These are phyloP conservation scores for Struthio camelus DNA, from an alignment of 2,113 vertebrate species.

Conservation along the genomic window DNA sequence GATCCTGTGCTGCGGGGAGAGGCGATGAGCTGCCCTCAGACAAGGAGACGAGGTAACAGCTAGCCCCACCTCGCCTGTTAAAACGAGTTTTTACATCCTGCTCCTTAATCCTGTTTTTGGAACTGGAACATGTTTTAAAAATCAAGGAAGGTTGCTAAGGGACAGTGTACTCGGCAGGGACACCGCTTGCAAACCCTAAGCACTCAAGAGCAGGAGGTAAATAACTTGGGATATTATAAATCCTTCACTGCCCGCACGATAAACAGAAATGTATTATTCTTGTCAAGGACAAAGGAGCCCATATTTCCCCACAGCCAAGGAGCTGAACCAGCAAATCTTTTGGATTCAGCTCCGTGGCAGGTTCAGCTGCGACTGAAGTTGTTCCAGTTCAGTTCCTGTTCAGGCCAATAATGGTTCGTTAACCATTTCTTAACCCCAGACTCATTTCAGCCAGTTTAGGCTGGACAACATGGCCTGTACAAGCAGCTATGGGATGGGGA, in stretches of 20 bases:
- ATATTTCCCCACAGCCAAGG: background rate
- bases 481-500: fast-evolving
- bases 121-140: background rate
- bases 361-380: conserved; percentile 6
- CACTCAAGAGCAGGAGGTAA: conserved; percentile 4
- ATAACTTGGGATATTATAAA: conserved; percentile 45
- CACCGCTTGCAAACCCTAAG: background rate
- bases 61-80: background rate
- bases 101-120: conserved; percentile 1
- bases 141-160: conserved; percentile 32
- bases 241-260: conserved; percentile 5
- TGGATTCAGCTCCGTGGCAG: background rate
- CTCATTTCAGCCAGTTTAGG: background rate
- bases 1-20: background rate
- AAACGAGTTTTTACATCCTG: background rate
- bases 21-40: background rate
- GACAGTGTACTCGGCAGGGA: background rate
- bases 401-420: conserved; percentile 14
- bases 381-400: conserved; percentile 46
- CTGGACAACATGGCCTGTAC: background rate
- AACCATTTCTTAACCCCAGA: conserved; percentile 22
- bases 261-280: conserved; percentile 46
- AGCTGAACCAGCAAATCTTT: conserved; percentile 53
- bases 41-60: background rate
- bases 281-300: conserved; percentile 25